A percentile compares a stretch with the other conserved stretches of the same genome.
Conservation (phyloP, 2,888 invertebrate species). For the Bellardia pandia region DNA sequence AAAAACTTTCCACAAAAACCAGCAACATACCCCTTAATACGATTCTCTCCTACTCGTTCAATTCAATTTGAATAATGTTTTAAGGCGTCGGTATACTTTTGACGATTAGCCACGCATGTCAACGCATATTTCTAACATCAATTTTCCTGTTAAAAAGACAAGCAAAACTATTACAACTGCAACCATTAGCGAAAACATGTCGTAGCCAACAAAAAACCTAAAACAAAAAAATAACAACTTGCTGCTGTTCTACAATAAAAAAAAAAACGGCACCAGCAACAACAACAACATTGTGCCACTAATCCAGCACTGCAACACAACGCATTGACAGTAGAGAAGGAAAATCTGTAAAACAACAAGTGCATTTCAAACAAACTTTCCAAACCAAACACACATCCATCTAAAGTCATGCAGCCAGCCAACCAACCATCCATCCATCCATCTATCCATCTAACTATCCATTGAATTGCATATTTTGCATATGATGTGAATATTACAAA, state of each 20-base stretch:
- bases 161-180: slow-evolving; percentile 63
- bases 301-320: slow-evolving; percentile 36
- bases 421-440: slow-evolving; percentile 45
- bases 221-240: background rate
- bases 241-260: slow-evolving; percentile 34
- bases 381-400: slow-evolving; percentile 34
- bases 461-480: slow-evolving; percentile 67
- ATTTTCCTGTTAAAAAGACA: slow-evolving; percentile 66
- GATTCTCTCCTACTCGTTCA: background rate
- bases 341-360: slow-evolving; percentile 63
- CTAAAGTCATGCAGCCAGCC: slow-evolving; percentile 37
- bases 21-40: background rate
- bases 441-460: slow-evolving; percentile 50
- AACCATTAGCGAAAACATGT: slow-evolving; percentile 66
- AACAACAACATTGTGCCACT: slow-evolving; percentile 17
- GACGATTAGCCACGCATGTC: slow-evolving; percentile 82
- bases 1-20: background rate
- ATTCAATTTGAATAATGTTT: slow-evolving; percentile 30
- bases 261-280: background rate
- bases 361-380: slow-evolving; percentile 43
- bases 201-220: slow-evolving; percentile 45
- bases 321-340: slow-evolving; percentile 46
- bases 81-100: slow-evolving; percentile 76
- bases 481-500: slow-evolving; percentile 64
- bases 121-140: slow-evolving; percentile 76